Conservation (phyloP, 2,888 invertebrate genomes). For the Elegia similella region DNA sequence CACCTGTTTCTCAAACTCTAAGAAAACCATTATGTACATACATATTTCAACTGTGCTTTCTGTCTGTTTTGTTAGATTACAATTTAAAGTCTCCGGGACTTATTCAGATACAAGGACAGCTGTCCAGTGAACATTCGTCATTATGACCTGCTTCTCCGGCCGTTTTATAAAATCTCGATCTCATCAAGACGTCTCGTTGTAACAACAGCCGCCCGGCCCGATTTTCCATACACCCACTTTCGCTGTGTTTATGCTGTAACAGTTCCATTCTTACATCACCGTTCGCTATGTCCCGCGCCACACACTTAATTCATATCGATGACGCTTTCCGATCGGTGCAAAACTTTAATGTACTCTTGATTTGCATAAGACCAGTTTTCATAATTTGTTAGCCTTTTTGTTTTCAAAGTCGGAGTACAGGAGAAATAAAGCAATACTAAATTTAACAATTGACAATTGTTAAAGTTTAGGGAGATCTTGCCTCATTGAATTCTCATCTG, state of each 20-base stretch:
- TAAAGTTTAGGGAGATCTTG: no score
- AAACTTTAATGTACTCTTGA: not conserved
- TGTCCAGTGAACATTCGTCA: not conserved
- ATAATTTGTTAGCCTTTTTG: no score
- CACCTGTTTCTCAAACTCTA: no score
- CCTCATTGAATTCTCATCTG: no score
- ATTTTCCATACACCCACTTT: constrained; percentile 11
- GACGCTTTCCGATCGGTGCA: not conserved
- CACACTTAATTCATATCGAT: constrained; percentile 4
- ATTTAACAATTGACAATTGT: no score
- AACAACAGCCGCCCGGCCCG: not conserved
- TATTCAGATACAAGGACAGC: no score
- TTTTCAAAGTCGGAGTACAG: no score
- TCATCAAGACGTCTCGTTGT: not conserved
- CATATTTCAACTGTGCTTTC: no score
- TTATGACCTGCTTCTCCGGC: not conserved
- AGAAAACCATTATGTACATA: no score
- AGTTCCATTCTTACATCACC: constrained; percentile 12
- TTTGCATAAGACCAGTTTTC: not conserved
- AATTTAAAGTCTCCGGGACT: no score
- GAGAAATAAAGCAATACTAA: no score
- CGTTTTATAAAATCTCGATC: not conserved
- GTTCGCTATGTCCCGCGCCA: constrained; percentile 2
- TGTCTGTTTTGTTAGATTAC: no score
- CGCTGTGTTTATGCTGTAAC: constrained; percentile 13